These are phyloP conservation scores for Cephus rjabovi DNA, from an alignment of 2,888 invertebrate species.

Conservation along the genomic window DNA sequence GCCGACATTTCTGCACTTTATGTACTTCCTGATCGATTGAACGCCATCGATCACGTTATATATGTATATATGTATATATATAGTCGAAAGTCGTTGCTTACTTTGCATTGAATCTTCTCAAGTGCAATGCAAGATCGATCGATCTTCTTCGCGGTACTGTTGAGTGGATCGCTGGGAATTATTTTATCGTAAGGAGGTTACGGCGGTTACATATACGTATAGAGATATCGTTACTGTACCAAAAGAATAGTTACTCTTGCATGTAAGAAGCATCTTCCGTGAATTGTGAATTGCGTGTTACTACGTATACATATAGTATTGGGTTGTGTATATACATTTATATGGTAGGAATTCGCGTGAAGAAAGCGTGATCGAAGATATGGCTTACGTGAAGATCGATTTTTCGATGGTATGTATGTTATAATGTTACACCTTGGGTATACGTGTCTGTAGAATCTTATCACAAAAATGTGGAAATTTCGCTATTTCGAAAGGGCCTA, in stretches of 20 bases:
- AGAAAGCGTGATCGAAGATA: constrained; percentile 33
- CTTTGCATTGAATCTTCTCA: constrained; percentile 1
- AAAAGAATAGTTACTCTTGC: background rate
- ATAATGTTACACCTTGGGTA: background rate
- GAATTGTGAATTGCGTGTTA: background rate
- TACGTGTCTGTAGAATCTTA: background rate
- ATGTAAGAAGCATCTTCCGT: background rate
- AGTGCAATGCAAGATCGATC: too few relatives aligned
- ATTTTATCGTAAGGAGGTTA: too few relatives aligned
- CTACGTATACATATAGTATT: background rate
- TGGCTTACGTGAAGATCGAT: background rate
- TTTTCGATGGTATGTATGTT: background rate
- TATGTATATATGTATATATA: background rate
- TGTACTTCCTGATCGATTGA: too few relatives aligned
- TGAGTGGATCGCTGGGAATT: too few relatives aligned
- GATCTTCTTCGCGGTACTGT: too few relatives aligned
- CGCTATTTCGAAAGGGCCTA: background rate
- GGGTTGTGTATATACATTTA: background rate
- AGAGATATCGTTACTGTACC: background rate
- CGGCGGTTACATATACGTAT: background rate
- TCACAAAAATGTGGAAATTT: background rate
- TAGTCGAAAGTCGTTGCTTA: background rate
- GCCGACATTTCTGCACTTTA: too few relatives aligned
- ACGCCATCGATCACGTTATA: background rate
- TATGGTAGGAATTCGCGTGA: constrained; percentile 25